These are phyloP conservation scores for Kryptolebias marmoratus DNA, from an alignment of 2,113 vertebrate species.

Conservation along the genomic window DNA sequence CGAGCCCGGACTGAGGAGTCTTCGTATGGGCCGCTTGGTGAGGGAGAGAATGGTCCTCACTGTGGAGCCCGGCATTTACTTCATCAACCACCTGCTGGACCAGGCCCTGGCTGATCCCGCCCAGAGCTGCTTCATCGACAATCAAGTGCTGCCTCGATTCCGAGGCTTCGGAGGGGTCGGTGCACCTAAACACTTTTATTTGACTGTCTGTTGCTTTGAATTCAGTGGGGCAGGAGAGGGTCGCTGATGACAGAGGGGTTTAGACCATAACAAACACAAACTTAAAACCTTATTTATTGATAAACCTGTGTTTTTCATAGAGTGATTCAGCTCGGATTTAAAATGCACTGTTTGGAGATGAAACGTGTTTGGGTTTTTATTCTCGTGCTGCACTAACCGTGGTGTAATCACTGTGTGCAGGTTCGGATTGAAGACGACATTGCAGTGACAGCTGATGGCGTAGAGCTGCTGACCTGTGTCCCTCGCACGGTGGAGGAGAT, in stretches of 20 bases:
- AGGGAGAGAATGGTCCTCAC: slow-evolving; percentile 94
- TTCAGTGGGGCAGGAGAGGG: neutral
- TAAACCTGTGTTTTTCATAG: too few species aligned
- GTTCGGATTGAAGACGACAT: slow-evolving; percentile 96
- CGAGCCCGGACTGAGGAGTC: slow-evolving; percentile 86
- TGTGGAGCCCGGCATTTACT: slow-evolving; percentile 95
- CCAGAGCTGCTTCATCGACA: slow-evolving; percentile 89
- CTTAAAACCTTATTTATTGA: too few species aligned
- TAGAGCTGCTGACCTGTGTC: slow-evolving; percentile 93
- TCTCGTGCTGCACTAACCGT: neutral
- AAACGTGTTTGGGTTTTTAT: neutral
- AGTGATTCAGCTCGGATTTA: too few species aligned
- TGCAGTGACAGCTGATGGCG: slow-evolving; percentile 83
- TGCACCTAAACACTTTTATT: neutral
- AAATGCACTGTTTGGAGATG: too few species aligned
- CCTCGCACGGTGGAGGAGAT: slow-evolving; percentile 95
- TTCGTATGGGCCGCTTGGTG: slow-evolving; percentile 88
- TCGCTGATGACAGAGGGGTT: too few species aligned
- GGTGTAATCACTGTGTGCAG: slow-evolving; percentile 66
- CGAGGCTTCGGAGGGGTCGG: slow-evolving; percentile 91
- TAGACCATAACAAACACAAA: too few species aligned
- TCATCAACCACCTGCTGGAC: slow-evolving; percentile 92
- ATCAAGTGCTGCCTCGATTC: slow-evolving; percentile 84
- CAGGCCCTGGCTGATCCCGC: slow-evolving; percentile 84
- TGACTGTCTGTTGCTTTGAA: neutral